A percentile compares a stretch with the other conserved stretches of the same genome.
These are phyloP conservation scores for Psettodes erumei DNA, from an alignment of 2,113 vertebrate genomes.

Conservation along the genomic window DNA sequence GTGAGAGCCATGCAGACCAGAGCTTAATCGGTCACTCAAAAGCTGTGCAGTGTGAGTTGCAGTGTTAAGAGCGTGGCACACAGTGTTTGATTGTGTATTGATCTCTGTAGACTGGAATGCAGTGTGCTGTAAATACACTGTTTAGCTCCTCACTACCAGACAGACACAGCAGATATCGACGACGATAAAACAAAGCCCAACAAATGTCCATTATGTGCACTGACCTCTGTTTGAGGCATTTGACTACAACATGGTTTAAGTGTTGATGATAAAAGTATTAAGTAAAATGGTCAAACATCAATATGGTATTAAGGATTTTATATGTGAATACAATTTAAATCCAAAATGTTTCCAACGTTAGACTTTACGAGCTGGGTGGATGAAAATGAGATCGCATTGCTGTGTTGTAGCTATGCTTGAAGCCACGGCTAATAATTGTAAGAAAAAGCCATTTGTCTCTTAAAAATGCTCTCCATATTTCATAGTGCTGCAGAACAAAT, in stretches of 20 bases:
- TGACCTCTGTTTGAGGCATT: constrained; percentile 16
- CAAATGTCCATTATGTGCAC: neutral
- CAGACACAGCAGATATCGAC: neutral
- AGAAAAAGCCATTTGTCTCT: constrained; percentile 2
- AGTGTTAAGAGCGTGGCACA: neutral
- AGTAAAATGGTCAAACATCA: no score
- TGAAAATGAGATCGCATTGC: neutral
- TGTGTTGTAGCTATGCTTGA: neutral
- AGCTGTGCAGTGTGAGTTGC: neutral
- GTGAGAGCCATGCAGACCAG: constrained; percentile 78
- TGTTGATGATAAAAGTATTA: no score
- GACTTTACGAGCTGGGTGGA: neutral
- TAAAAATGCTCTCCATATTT: neutral
- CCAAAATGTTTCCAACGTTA: neutral
- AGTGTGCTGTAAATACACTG: neutral
- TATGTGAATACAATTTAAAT: neutral
- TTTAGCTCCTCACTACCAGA: neutral
- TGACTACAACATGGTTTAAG: neutral
- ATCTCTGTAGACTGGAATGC: constrained; percentile 3
- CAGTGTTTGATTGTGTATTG: constrained; percentile 6
- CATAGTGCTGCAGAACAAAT: neutral
- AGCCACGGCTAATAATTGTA: constrained; percentile 3
- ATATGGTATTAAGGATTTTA: neutral
- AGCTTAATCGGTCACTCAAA: constrained; percentile 19
- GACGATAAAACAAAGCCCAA: neutral